Conservation (phyloP, 2,888 invertebrate genomes). For the Sussaba pulchella region DNA sequence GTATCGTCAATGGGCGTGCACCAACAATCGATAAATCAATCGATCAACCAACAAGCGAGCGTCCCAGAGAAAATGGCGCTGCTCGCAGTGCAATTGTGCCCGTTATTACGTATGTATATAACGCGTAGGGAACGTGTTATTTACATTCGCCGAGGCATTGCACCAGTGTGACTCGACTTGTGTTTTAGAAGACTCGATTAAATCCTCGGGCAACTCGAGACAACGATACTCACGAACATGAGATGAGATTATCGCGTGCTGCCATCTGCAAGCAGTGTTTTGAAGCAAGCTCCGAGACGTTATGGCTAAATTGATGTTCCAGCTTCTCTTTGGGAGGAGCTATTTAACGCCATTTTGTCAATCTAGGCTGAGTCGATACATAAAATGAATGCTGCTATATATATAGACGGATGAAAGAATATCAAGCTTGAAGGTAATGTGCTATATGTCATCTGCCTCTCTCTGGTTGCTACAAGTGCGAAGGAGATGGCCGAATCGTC, state of each 20-base stretch:
- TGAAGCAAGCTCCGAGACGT: background rate
- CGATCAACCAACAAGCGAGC: background rate
- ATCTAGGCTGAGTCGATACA: too few species aligned
- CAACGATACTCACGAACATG: background rate
- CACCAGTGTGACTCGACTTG: slow-evolving; percentile 3
- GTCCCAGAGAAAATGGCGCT: slow-evolving; percentile 33
- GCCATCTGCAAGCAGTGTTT: background rate
- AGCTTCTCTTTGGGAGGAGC: too few species aligned
- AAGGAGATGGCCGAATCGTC: too few species aligned
- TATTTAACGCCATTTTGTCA: too few species aligned
- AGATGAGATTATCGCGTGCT: background rate
- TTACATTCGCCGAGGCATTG: slow-evolving; percentile 11
- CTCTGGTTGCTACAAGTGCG: too few species aligned
- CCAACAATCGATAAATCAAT: background rate
- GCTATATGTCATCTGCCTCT: too few species aligned
- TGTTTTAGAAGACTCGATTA: slow-evolving; percentile 4
- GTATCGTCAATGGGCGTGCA: slow-evolving; percentile 30
- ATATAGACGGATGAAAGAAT: too few species aligned
- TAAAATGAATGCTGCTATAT: too few species aligned
- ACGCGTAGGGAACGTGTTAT: background rate
- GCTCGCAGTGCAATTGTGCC: background rate
- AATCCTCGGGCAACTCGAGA: background rate
- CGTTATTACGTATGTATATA: background rate
- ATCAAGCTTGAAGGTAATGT: too few species aligned
- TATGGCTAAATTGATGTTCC: too few species aligned